Evolutionary conservation across 2,113 vertebrate species (phyloP).

Genomic region (Promerops cafer): DNA sequence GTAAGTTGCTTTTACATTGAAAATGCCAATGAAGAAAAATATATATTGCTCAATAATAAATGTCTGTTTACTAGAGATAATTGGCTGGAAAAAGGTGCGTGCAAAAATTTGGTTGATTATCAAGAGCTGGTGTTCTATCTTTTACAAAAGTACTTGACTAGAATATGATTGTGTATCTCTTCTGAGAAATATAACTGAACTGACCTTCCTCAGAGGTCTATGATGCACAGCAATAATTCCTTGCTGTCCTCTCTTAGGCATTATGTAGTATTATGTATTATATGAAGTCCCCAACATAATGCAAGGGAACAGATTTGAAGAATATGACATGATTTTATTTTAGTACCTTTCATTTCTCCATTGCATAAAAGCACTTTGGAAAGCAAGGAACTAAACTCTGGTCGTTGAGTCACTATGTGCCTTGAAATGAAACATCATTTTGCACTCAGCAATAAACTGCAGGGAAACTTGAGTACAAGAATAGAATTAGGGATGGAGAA

Average conservation of each 20-base stretch:
- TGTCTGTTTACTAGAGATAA: background rate
- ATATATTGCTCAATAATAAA: background rate
- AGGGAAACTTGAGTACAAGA: background rate
- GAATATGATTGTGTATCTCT: background rate
- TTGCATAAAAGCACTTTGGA: conserved; percentile 7
- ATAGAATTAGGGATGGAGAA: background rate
- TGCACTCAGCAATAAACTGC: background rate
- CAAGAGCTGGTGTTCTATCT: background rate
- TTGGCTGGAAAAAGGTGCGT: background rate
- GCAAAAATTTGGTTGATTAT: background rate
- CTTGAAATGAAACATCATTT: conserved; percentile 28
- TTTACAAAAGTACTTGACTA: background rate
- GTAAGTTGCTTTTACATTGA: background rate
- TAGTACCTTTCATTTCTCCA: background rate
- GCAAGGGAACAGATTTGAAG: background rate
- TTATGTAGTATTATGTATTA: background rate
- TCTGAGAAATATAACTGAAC: background rate
- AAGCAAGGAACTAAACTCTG: background rate
- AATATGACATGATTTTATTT: background rate
- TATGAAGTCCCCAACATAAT: background rate
- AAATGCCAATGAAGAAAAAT: background rate
- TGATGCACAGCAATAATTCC: background rate
- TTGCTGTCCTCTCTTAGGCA: background rate
- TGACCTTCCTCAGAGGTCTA: background rate
- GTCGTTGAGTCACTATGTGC: background rate